Percentiles rank a stretch among this genome's conserved stretches.
These are phyloP conservation scores for Epinephelus lanceolatus DNA, from an alignment of 2,113 vertebrate genomes.

Conservation along the genomic window DNA sequence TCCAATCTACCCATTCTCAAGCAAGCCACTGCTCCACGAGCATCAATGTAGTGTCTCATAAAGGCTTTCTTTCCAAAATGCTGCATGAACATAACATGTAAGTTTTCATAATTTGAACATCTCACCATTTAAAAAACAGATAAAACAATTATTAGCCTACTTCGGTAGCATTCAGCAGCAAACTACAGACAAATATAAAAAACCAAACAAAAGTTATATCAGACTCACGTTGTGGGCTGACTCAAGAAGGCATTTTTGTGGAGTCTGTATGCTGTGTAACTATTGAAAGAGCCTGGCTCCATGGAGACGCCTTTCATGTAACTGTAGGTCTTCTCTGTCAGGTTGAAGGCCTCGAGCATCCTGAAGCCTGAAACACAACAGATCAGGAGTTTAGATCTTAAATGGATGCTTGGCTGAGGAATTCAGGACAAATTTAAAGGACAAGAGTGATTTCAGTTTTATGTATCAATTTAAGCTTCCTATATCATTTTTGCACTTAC, in stretches of 20 bases:
- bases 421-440: not conserved
- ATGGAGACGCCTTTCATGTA: conserved; percentile 92
- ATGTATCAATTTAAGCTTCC: too few relatives aligned
- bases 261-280: conserved; percentile 90
- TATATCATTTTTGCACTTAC: conserved; percentile 75
- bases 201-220: not conserved
- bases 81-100: too few relatives aligned
- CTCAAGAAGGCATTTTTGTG: conserved; percentile 93
- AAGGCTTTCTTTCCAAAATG: too few relatives aligned
- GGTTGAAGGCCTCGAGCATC: conserved; percentile 97
- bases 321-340: conserved; percentile 94
- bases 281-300: conserved; percentile 96
- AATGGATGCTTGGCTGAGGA: not conserved
- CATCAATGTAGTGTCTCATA: too few relatives aligned
- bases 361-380: conserved; percentile 88
- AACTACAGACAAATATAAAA: too few relatives aligned
- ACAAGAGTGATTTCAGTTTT: not conserved
- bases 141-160: too few relatives aligned
- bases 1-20: too few relatives aligned
- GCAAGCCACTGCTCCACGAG: too few relatives aligned
- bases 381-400: not conserved
- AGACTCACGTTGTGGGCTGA: conserved; percentile 91
- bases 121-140: too few relatives aligned
- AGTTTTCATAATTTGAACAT: too few relatives aligned
- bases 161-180: too few relatives aligned